Conservation (phyloP, 1,140 invertebrate species). For the Brachionus rotundiformis region DNA sequence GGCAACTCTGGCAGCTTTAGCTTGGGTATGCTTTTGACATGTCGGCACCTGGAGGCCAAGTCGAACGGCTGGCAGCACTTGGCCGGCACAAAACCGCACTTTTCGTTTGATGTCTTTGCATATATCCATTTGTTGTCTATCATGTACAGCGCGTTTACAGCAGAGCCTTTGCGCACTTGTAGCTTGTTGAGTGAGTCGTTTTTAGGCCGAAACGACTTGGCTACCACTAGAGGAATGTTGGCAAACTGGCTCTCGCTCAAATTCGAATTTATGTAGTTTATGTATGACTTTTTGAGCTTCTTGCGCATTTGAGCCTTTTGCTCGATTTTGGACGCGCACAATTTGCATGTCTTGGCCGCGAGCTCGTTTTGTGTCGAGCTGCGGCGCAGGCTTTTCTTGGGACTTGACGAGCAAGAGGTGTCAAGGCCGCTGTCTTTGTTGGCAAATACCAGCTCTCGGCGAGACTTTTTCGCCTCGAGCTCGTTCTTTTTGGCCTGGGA, state of each 20-base stretch:
- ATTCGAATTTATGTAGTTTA: conserved; percentile 16
- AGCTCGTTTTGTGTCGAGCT: neutral
- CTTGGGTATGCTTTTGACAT: neutral
- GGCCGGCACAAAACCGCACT: conserved; percentile 20
- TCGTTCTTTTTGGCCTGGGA: neutral
- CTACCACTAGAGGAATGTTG: conserved; percentile 20
- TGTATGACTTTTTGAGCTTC: conserved; percentile 9
- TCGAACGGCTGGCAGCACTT: conserved; percentile 37
- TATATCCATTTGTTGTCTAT: conserved; percentile 43
- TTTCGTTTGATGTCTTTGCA: conserved; percentile 6
- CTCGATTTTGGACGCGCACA: neutral
- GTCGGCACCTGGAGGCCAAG: neutral
- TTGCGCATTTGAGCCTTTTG: conserved; percentile 4
- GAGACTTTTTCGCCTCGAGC: neutral
- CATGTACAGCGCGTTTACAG: conserved; percentile 37
- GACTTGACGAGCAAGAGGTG: neutral
- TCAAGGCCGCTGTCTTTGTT: conserved; percentile 24
- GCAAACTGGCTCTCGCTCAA: conserved; percentile 26
- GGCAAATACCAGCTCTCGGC: neutral
- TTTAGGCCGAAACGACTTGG: conserved; percentile 31
- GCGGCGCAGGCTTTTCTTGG: neutral
- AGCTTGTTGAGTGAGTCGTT: neutral
- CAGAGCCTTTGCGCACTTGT: neutral
- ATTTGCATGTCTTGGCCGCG: neutral
- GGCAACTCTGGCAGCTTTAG: conserved; percentile 15